Conservation (phyloP, 2,797 vertebrate genomes). For the Nannoperca australis region DNA sequence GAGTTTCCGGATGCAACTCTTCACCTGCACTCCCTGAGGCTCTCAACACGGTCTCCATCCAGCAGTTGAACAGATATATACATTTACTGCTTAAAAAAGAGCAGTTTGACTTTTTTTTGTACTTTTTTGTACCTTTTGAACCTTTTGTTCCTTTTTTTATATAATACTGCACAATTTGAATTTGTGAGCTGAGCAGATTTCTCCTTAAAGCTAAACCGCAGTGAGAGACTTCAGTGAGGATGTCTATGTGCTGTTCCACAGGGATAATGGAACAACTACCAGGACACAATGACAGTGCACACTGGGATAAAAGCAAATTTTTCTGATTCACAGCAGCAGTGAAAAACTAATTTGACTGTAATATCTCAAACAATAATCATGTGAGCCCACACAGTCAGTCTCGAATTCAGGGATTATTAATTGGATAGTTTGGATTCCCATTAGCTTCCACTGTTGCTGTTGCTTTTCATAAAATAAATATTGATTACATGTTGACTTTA, state of each 20-base stretch:
- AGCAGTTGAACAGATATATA: slow-evolving; percentile 25
- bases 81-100: slow-evolving; percentile 18
- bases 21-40: slow-evolving; percentile 14
- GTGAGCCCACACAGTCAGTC: slow-evolving; percentile 8
- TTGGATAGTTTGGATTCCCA: background rate
- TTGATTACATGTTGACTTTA: background rate
- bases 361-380: slow-evolving; percentile 12
- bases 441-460: slow-evolving; percentile 9
- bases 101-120: slow-evolving; percentile 25
- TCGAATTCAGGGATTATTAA: slow-evolving; percentile 33
- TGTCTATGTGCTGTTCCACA: slow-evolving; percentile 16
- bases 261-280: slow-evolving; percentile 9
- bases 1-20: slow-evolving; percentile 48
- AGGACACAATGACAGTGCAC: slow-evolving; percentile 25
- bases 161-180: slow-evolving; percentile 1
- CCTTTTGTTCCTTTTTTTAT: background rate
- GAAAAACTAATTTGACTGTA: slow-evolving; percentile 36
- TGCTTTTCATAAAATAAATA: slow-evolving; percentile 5
- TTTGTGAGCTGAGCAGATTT: slow-evolving; percentile 5
- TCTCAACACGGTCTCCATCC: slow-evolving; percentile 13
- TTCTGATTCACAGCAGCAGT: slow-evolving; percentile 35
- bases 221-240: background rate
- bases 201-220: background rate
- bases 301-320: slow-evolving; percentile 35
- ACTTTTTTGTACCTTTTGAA: too few species aligned